Conservation (phyloP, 1,140 invertebrate species). For the Camponotus vicinus region DNA sequence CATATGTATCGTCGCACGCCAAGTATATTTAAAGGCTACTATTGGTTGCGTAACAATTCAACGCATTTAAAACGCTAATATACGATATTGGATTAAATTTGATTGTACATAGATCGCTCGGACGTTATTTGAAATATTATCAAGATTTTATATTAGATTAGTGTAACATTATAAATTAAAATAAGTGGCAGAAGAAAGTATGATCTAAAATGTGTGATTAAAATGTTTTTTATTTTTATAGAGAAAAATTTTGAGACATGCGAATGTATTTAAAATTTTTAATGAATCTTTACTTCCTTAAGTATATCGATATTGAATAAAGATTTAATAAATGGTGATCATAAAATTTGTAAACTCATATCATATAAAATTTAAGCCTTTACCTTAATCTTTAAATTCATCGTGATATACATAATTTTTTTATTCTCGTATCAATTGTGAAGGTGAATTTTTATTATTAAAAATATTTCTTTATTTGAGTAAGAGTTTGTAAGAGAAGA, state of each 20-base stretch:
- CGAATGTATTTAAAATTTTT: neutral
- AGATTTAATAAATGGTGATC: no score
- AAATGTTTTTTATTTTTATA: neutral
- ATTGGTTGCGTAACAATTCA: slow-evolving; percentile 60
- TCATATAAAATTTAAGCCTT: neutral
- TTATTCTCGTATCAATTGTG: neutral
- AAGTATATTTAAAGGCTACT: slow-evolving; percentile 67
- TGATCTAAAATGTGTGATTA: neutral
- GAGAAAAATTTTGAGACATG: neutral
- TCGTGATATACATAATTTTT: neutral
- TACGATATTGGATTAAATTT: slow-evolving; percentile 40
- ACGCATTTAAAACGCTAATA: slow-evolving; percentile 33
- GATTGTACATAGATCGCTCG: slow-evolving; percentile 21
- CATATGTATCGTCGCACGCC: slow-evolving; percentile 57
- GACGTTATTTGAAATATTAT: neutral
- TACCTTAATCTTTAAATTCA: neutral
- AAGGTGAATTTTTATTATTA: neutral
- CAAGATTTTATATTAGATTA: neutral
- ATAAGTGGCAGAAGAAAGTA: neutral
- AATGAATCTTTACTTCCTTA: neutral
- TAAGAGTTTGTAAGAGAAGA: neutral
- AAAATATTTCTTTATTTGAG: neutral
- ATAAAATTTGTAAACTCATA: neutral
- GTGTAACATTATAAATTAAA: neutral
- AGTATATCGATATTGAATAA: neutral